These are phyloP conservation scores for Mythimna pallens DNA, from an alignment of 2,888 invertebrate genomes.

Conservation along the genomic window DNA sequence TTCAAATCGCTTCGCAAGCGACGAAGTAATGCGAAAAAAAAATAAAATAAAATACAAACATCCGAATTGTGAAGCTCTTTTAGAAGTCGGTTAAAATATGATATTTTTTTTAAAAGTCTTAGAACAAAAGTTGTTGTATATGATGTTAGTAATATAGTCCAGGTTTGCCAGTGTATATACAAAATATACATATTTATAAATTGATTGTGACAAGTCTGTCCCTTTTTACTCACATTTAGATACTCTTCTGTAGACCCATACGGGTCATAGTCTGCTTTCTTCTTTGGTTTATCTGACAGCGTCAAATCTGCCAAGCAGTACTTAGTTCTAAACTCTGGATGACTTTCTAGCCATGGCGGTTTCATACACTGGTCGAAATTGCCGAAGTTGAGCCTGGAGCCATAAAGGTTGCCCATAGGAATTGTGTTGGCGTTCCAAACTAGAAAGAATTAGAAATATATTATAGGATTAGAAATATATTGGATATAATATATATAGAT, in stretches of 20 bases:
- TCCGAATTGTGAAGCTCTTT: no score
- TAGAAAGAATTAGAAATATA: slow-evolving; percentile 53
- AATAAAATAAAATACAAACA: no score
- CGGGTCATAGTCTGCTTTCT: slow-evolving; percentile 43
- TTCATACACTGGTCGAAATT: slow-evolving; percentile 66
- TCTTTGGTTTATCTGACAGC: slow-evolving; percentile 30
- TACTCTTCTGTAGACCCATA: slow-evolving; percentile 42
- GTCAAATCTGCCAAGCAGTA: slow-evolving; percentile 62
- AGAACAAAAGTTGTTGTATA: no score
- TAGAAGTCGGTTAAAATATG: no score
- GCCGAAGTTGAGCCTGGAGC: slow-evolving; percentile 50
- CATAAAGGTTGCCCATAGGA: slow-evolving; percentile 61
- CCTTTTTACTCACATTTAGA: slow-evolving; percentile 55
- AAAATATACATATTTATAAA: not conserved
- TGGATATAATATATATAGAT: no score
- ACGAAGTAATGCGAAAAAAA: no score
- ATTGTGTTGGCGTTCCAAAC: slow-evolving; percentile 68
- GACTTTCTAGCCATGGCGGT: slow-evolving; percentile 56
- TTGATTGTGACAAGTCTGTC: not conserved
- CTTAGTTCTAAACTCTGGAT: slow-evolving; percentile 52
- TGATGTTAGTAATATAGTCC: no score
- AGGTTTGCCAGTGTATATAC: no score
- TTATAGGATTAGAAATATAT: not conserved
- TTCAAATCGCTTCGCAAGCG: no score
- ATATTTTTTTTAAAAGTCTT: no score